phyloP scores from a whole-genome alignment of 92 coral and sea anemone genomes.

The Porites evermanni region DNA sequence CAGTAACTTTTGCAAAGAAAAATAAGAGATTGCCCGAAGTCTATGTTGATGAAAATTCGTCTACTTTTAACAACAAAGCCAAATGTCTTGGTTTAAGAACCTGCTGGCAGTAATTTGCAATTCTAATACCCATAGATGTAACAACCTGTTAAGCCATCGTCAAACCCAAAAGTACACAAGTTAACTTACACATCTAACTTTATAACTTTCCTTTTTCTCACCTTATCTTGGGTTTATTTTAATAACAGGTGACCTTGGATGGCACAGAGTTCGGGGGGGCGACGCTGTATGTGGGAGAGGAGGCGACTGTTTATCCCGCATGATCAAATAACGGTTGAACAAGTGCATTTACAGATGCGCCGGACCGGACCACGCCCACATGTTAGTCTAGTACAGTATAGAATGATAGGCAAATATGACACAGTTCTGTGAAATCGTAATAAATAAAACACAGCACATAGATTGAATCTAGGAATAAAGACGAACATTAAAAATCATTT shows the following conservation, averaged over 20 bases:
- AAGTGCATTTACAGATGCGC: background rate
- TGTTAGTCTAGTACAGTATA: background rate
- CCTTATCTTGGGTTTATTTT: background rate
- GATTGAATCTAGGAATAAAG: background rate
- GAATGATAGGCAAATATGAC: background rate
- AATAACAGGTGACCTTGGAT: background rate
- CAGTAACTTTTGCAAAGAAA: too few species aligned
- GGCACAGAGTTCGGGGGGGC: background rate
- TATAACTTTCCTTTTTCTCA: background rate
- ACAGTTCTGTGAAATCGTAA: background rate
- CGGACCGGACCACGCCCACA: background rate
- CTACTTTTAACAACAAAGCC: too few species aligned
- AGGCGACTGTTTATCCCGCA: background rate
- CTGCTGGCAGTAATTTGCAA: too few species aligned
- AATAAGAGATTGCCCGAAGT: too few species aligned
- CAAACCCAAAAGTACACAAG: background rate
- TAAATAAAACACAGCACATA: background rate
- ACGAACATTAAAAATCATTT: slow-evolving; percentile 12
- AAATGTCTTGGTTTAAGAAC: too few species aligned
- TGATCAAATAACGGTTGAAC: background rate
- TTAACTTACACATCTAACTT: background rate
- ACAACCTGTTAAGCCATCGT: background rate
- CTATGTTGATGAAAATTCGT: too few species aligned
- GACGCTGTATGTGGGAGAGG: background rate
- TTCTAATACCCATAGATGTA: too few species aligned